phyloP scores from a whole-genome alignment of 2,797 vertebrate species.

The Hipposideros larvatus region DNA sequence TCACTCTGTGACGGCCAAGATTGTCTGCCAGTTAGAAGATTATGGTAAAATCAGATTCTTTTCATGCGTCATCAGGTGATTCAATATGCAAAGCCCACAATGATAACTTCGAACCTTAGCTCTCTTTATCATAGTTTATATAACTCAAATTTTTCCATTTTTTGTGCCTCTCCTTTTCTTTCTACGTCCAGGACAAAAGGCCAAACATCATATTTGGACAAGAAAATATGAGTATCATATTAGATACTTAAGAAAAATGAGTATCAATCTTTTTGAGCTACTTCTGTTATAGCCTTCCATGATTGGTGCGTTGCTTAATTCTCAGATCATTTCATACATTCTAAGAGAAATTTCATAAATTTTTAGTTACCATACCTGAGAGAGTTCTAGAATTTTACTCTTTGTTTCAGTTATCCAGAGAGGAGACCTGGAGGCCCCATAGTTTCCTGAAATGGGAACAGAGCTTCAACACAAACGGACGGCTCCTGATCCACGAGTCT shows the following conservation, averaged over 20 bases:
- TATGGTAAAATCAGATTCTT: neutral
- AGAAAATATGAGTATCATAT: neutral
- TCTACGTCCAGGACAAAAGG: neutral
- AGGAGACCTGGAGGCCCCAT: neutral
- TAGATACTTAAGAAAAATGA: neutral
- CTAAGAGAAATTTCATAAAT: neutral
- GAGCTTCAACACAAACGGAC: neutral
- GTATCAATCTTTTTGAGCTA: neutral
- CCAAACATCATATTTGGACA: neutral
- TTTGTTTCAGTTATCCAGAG: neutral
- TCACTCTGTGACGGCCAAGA: neutral
- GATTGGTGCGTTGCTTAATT: neutral
- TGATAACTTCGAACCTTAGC: neutral
- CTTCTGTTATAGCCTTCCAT: neutral
- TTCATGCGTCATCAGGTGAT: neutral
- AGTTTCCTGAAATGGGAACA: neutral
- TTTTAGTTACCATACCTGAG: neutral
- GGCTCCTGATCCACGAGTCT: neutral
- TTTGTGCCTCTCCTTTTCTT: neutral
- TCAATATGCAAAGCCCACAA: neutral
- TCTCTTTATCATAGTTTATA: neutral
- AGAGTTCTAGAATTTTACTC: neutral
- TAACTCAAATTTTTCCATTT: neutral
- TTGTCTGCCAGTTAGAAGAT: neutral
- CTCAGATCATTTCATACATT: neutral